Percentiles rank a stretch among this genome's conserved stretches.
phyloP scores from a whole-genome alignment of 2,888 invertebrate species.

The Melanchra persicariae region DNA sequence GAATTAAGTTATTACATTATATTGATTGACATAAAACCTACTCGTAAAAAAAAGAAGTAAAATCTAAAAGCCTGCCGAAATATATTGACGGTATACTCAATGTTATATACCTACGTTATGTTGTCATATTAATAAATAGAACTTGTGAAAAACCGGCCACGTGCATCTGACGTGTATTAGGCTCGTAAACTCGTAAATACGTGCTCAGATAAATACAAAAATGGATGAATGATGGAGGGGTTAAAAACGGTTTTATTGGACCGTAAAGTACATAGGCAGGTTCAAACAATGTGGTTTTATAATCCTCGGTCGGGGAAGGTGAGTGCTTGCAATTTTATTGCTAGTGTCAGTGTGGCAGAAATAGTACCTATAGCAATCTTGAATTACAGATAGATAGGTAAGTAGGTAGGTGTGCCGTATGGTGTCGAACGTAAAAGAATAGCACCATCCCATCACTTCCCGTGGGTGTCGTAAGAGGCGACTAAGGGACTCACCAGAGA shows the following conservation, averaged over 20 bases:
- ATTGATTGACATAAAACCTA: constrained; percentile 5
- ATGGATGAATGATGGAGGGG: constrained; percentile 33
- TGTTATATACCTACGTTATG: not conserved
- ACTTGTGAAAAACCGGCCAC: constrained; percentile 12
- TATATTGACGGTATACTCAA: constrained; percentile 15
- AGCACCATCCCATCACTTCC: too few species aligned
- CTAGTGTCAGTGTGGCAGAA: not conserved
- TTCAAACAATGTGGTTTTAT: constrained; percentile 26
- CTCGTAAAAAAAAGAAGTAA: not conserved
- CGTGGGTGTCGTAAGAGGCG: too few species aligned
- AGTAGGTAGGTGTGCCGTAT: too few species aligned
- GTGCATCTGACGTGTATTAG: constrained; percentile 38
- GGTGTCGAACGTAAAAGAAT: too few species aligned
- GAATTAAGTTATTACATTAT: too few species aligned
- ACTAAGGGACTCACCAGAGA: too few species aligned
- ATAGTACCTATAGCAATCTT: not conserved
- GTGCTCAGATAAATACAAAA: constrained; percentile 41
- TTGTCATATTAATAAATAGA: constrained; percentile 32
- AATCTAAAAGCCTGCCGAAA: constrained; percentile 10
- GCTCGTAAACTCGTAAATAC: constrained; percentile 47
- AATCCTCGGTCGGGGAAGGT: not conserved
- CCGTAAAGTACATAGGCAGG: constrained; percentile 12
- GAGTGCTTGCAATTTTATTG: not conserved
- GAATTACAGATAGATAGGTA: not conserved
- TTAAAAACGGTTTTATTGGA: constrained; percentile 28